These are phyloP conservation scores for Grus americana DNA, from an alignment of 2,113 vertebrate genomes.

Conservation along the genomic window DNA sequence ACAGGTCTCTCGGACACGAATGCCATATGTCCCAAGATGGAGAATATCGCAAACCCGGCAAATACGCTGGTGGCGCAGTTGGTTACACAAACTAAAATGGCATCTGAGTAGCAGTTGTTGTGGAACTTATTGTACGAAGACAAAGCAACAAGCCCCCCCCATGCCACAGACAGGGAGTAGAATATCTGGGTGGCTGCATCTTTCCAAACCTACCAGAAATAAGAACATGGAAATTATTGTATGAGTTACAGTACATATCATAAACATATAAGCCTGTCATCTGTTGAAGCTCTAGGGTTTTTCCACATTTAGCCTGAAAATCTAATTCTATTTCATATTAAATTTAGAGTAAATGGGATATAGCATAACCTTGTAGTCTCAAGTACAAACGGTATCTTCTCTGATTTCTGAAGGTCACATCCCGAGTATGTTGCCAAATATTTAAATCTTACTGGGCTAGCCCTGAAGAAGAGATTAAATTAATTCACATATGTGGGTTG, in stretches of 20 bases:
- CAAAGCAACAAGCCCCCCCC: constrained; percentile 89
- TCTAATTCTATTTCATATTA: neutral
- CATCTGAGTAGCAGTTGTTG: constrained; percentile 91
- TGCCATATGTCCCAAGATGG: constrained; percentile 95
- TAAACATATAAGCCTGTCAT: neutral
- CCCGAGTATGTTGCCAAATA: neutral
- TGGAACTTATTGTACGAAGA: constrained; percentile 95
- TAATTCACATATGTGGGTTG: neutral
- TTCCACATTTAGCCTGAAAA: neutral
- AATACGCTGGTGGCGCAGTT: constrained; percentile 92
- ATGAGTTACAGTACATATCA: neutral
- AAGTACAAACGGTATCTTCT: neutral
- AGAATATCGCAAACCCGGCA: constrained; percentile 96
- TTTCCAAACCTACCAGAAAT: constrained; percentile 89
- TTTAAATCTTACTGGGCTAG: neutral
- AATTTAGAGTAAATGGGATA: neutral
- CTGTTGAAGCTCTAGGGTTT: neutral
- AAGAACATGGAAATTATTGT: neutral
- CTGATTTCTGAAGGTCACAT: neutral
- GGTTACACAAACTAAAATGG: constrained; percentile 85
- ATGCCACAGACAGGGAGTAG: constrained; percentile 89
- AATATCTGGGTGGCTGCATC: constrained; percentile 96
- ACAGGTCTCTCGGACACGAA: constrained; percentile 82
- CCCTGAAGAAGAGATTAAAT: neutral
- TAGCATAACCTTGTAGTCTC: neutral